Evolutionary conservation across 2,113 vertebrate species (phyloP), one percentile per base, ranked within the genome.

Genomic region (Chloropsis cyanopogon): DNA sequence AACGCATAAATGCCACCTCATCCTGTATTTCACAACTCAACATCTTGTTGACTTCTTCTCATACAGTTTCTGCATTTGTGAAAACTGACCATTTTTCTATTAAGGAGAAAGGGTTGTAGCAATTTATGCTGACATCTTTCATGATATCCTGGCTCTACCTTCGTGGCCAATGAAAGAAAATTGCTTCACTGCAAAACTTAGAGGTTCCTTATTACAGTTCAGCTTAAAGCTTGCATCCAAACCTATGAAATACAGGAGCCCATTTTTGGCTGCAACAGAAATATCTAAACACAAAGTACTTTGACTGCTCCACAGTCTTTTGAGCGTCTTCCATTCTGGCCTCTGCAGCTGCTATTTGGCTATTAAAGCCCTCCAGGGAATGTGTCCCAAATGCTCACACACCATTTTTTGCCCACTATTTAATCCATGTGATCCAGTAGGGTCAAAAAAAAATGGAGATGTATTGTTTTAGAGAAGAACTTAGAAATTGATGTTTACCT

Each of bases 211-310:
- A 42, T 50, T 69, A 73, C 37, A 50, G 83, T 61, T 93, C 82
- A 90, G 47, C 79, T 91, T 75, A 75, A 95, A 97, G 61, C 44
- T 73, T 93, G 76, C 90, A 94, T 92, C 77, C 95, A 88, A 78
- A 80, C 49, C 71, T 71, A 44, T 93, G 84, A 94, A 96, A 92
- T 54, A 19, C 18, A 41, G 82, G 66, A 88, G 41, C 53, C 42
- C 16, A 2, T 60, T 80, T 53, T 85, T 79, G 59, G 41, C 95
- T 92, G 71, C 82, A 90, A n/a, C n/a, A 92, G 70, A 81, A 93
- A 52, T 79, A 90, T 7, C 64, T 86, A 86, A 93, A 83, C 18
- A 44, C 9, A 1, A 82, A 95, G 42, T 79, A 82, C 47, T 77
- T 87, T 31, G 42, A 49, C 68, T 73, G 37, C 69, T 65, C 64